phyloP scores from a whole-genome alignment of 2,113 vertebrate species.

The Peromyscus maniculatus region DNA sequence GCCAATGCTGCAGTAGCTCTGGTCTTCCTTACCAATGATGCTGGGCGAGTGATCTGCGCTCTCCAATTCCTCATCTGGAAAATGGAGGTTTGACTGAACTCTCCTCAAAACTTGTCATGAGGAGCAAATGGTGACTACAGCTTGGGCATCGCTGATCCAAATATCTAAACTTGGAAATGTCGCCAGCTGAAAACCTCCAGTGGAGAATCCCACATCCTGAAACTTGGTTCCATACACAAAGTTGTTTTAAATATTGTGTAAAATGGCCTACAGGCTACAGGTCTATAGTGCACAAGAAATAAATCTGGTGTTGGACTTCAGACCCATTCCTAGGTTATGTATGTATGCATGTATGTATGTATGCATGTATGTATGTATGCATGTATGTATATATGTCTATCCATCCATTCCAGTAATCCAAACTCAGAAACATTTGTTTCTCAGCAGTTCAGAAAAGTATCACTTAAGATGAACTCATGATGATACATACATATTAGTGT shows the following conservation, averaged over 20 bases:
- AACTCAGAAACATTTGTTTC: neutral
- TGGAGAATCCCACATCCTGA: neutral
- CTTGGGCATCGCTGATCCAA: too few species aligned
- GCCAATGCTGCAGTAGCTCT: neutral
- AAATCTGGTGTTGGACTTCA: neutral
- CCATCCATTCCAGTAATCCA: neutral
- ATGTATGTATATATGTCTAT: neutral
- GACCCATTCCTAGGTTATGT: neutral
- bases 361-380: neutral
- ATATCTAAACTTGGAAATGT: neutral
- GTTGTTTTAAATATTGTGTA: neutral
- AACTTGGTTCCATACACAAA: neutral
- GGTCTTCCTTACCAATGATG: neutral
- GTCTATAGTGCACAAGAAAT: neutral
- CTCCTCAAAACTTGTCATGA: neutral
- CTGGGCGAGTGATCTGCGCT: neutral
- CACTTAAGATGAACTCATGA: neutral
- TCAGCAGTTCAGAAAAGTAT: neutral
- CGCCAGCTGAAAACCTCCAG: neutral
- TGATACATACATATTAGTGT: neutral
- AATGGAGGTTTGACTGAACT: neutral
- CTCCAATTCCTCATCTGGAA: neutral
- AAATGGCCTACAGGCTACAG: neutral
- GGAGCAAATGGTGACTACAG: neutral
- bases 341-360: neutral